Conservation (phyloP, 2,888 invertebrate genomes). For the Melipona bicolor region DNA sequence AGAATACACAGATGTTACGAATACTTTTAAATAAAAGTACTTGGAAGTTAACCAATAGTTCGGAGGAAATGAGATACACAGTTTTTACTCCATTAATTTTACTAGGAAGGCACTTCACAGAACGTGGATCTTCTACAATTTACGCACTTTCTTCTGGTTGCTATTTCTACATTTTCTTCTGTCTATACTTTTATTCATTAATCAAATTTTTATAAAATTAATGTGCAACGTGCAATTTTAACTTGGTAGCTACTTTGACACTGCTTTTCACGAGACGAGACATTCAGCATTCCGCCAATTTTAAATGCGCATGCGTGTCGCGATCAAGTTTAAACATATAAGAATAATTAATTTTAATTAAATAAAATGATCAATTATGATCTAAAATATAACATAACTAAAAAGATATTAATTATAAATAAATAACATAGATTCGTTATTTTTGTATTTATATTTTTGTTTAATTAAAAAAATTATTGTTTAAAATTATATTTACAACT, state of each 20-base stretch:
- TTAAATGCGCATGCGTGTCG: constrained; percentile 39
- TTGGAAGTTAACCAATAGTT: constrained; percentile 12
- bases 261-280: not conserved
- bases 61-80: constrained; percentile 8
- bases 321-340: not conserved
- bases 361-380: not conserved
- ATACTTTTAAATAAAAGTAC: constrained; percentile 16
- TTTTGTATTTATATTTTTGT: not conserved
- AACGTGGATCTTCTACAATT: constrained; percentile 73
- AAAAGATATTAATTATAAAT: not conserved
- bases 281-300: constrained; percentile 46
- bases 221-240: not conserved
- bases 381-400: not conserved
- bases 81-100: constrained; percentile 16
- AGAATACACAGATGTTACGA: constrained; percentile 26
- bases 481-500: not conserved
- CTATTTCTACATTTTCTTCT: not conserved
- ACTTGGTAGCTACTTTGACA: not conserved
- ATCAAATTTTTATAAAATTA: not conserved
- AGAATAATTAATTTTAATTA: not conserved
- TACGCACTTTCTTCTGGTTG: constrained; percentile 71
- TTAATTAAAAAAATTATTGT: not conserved
- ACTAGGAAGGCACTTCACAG: not conserved
- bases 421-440: too few species aligned
- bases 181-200: not conserved